A percentile compares a stretch with the other conserved stretches of the same genome.
phyloP scores from a whole-genome alignment of 2,113 vertebrate genomes.

The Scortum barcoo region DNA sequence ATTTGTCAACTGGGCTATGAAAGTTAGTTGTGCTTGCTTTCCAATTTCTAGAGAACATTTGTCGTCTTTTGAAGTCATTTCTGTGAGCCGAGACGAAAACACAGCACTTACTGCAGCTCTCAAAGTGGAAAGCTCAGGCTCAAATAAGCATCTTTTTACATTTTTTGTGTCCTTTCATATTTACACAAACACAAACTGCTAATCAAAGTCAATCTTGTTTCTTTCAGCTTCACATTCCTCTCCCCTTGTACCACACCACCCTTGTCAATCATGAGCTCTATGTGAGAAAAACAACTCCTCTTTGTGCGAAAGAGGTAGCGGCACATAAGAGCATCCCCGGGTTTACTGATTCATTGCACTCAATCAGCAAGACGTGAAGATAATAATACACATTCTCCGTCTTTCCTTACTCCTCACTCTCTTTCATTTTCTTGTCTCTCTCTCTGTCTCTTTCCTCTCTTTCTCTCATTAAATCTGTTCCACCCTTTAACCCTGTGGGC shows the following conservation, averaged over 20 bases:
- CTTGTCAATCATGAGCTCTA: constrained; percentile 75
- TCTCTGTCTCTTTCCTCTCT: constrained; percentile 46
- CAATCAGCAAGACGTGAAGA: constrained; percentile 83
- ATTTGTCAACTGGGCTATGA: neutral
- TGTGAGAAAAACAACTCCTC: constrained; percentile 77
- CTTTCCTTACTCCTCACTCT: constrained; percentile 57
- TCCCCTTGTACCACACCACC: constrained; percentile 39
- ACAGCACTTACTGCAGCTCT: neutral
- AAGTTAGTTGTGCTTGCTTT: neutral
- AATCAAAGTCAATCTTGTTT: constrained; percentile 68
- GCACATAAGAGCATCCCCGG: constrained; percentile 77
- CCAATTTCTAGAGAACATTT: neutral
- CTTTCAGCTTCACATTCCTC: constrained; percentile 36
- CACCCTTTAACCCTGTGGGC: constrained; percentile 93
- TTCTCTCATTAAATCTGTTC: constrained; percentile 91
- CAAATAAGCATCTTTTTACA: constrained; percentile 36
- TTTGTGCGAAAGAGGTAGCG: constrained; percentile 69
- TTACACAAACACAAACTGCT: constrained; percentile 75
- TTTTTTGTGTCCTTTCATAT: constrained; percentile 47
- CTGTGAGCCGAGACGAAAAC: neutral
- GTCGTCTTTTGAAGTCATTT: neutral
- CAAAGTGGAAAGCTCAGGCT: neutral
- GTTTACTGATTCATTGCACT: constrained; percentile 73
- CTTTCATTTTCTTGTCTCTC: constrained; percentile 72
- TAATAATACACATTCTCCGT: constrained; percentile 76